Conservation (phyloP, 2,888 invertebrate species). For the Trachelus iudaicus region DNA sequence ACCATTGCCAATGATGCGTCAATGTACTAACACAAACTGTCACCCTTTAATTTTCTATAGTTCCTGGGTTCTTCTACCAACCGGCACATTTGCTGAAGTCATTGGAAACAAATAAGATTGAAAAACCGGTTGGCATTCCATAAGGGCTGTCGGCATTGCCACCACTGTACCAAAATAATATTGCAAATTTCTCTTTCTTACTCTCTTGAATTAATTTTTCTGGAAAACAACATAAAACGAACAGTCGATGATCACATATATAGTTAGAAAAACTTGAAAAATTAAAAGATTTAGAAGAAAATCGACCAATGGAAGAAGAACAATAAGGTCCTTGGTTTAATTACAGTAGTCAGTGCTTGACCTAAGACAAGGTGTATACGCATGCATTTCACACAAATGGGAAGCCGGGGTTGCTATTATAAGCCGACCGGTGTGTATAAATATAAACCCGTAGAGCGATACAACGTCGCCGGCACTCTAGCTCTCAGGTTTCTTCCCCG, state of each 20-base stretch:
- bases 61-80: neutral
- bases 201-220: neutral
- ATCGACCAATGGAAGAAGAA: neutral
- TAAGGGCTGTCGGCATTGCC: neutral
- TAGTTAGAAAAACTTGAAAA: neutral
- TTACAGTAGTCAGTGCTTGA: constrained; percentile 36
- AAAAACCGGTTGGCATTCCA: neutral
- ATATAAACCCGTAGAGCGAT: constrained; percentile 57
- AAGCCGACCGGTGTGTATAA: constrained; percentile 55
- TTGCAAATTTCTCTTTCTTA: neutral
- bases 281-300: neutral
- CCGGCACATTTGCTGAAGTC: neutral
- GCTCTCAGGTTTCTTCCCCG: constrained; percentile 60
- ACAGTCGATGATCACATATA: neutral
- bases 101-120: neutral
- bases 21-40: neutral
- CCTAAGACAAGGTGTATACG: constrained; percentile 50
- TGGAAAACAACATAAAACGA: neutral
- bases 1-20: neutral
- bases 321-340: neutral
- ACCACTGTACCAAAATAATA: neutral
- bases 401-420: constrained; percentile 53
- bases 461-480: constrained; percentile 43
- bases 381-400: constrained; percentile 53
- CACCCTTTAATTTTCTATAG: neutral